A percentile compares a stretch with the other conserved stretches of the same genome.
These are phyloP conservation scores for Halictus rubicundus DNA, from an alignment of 1,140 invertebrate genomes.

Conservation along the genomic window DNA sequence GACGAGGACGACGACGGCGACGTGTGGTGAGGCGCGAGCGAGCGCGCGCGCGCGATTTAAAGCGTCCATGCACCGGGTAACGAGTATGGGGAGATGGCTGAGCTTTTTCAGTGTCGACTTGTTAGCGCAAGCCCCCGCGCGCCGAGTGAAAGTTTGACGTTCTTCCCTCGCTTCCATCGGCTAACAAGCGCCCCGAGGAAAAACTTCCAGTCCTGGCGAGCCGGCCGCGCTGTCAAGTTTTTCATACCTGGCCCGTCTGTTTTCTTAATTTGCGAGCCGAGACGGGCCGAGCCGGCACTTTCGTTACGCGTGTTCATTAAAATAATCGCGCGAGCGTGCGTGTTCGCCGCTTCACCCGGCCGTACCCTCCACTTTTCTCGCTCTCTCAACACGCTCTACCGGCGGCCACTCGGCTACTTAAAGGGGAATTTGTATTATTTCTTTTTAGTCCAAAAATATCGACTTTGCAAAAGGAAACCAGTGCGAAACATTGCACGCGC, in stretches of 20 bases:
- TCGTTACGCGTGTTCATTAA: background rate
- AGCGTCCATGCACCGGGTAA: background rate
- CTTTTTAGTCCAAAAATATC: background rate
- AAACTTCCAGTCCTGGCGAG: background rate
- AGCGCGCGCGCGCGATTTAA: background rate
- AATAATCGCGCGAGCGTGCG: constrained; percentile 1
- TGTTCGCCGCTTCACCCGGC: background rate
- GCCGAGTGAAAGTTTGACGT: background rate
- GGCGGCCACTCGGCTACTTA: background rate
- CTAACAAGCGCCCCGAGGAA: background rate
- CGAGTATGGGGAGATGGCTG: background rate
- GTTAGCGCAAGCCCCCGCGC: background rate
- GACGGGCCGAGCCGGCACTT: background rate
- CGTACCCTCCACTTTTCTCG: background rate
- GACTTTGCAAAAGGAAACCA: too few relatives aligned
- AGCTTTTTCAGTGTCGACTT: constrained; percentile 4
- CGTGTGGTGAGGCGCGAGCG: too few relatives aligned
- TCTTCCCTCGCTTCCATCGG: background rate
- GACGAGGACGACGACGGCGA: too few relatives aligned
- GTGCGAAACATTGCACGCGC: too few relatives aligned
- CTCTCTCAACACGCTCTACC: background rate
- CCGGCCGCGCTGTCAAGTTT: background rate
- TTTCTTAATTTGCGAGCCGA: background rate
- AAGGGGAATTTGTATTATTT: too few relatives aligned
- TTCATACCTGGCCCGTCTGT: background rate